Evolutionary conservation across 1,140 invertebrate genomes (phyloP).

Genomic region (Leptinotarsa undecemlineata): DNA sequence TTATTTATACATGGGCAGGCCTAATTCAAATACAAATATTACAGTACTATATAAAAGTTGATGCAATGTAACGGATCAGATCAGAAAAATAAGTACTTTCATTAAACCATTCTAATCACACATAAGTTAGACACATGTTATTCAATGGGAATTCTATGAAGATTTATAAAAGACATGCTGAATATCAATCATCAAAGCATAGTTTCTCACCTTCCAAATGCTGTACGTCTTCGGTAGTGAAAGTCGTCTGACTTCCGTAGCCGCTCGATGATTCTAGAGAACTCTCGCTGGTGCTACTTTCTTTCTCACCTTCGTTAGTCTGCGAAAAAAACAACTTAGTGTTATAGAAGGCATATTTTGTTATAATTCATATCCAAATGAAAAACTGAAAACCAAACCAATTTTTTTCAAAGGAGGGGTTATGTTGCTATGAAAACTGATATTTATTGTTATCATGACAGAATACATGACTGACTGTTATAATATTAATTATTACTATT

Average conservation of each 20-base stretch:
- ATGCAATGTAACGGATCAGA: too few species aligned
- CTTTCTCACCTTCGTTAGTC: conserved; percentile 59
- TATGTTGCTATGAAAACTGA: too few species aligned
- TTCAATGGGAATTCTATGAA: not conserved
- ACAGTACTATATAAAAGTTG: too few species aligned
- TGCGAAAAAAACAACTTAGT: conserved; percentile 13
- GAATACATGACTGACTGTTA: too few species aligned
- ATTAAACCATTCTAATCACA: not conserved
- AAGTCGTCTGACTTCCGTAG: conserved; percentile 73
- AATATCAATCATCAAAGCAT: not conserved
- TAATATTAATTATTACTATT: too few species aligned
- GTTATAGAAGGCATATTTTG: too few species aligned
- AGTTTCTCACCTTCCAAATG: conserved; percentile 52
- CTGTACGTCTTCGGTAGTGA: conserved; percentile 56
- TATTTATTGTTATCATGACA: too few species aligned
- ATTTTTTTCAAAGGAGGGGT: too few species aligned
- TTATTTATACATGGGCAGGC: too few species aligned
- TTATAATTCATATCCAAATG: too few species aligned
- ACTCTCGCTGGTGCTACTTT: conserved; percentile 73
- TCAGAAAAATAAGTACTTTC: not conserved
- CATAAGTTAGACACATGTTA: not conserved
- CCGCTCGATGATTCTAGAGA: conserved; percentile 77
- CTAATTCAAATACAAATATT: too few species aligned
- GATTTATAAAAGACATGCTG: not conserved
- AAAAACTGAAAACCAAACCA: too few species aligned